Base-by-base conservation (phyloP, 1,140 invertebrate species). In the Dendroctonus valens region DNA sequence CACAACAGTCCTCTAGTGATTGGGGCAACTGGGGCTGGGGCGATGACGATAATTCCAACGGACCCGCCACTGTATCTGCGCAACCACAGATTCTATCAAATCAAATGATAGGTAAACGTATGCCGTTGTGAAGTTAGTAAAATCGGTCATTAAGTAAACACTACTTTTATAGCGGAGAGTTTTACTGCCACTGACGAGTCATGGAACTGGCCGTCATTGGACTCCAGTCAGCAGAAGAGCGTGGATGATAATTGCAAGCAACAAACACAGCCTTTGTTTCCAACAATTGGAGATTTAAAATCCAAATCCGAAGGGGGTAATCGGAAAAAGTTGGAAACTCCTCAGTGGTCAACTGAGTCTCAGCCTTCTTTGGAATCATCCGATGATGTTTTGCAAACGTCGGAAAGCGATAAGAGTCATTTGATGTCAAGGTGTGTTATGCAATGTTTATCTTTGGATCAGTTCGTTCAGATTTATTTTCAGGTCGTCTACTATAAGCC, bases 341-440 rank as follows among this genome's bases (percentile, higher is more conserved):
- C 83, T 5, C 83, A 85, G 59, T 85, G 84, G 84, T 85, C 84
- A 7, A 83, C 83, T 44, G 84, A 85, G 69, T 84, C 83, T 14
- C 84, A 85, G 74, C 81, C 83, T 72, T 84, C 83, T 6, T 82
- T 84, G 70, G 83, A 85, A 71, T 84, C 83, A 5, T 84, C 83
- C 67, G 84, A 85, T 72, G 82, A 77, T 60, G 58, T 79, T 12
- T 42, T 82, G 51, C 82, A 83, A 12, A 84, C 83, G 7, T 78
- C 76, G 7, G 83, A 85, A 71, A 83, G 82, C 60, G 82, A 82
- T 51, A 81, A 82, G 73, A 83, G 82, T 78, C 81, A 83, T 73
- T 81, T 82, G 70, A 80, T 83, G 54, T 83, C 82, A 9, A 78
- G 82, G 58, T 59, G n/a, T 37, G 66, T 84, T 82, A 74, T 38